Evolutionary conservation across 2,113 vertebrate species (phyloP).

Genomic region (Poeciliopsis turrubarensis): DNA sequence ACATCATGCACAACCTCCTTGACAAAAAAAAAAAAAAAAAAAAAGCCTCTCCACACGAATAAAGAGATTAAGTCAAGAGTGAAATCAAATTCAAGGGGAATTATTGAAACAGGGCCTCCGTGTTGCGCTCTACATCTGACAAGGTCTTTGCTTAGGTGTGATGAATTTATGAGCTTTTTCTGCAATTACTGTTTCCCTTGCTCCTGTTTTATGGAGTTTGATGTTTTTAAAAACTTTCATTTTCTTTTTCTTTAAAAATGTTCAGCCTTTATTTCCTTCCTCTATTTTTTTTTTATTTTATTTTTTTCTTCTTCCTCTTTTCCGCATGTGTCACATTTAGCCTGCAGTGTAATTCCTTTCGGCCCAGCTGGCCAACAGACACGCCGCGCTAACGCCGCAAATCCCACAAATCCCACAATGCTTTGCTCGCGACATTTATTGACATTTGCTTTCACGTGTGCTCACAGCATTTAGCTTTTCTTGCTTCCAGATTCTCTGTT

Average conservation of each 20-base stretch:
- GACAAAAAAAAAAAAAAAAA: slow-evolving; percentile 38
- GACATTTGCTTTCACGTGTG: background rate
- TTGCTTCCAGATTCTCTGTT: background rate
- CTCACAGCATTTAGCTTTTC: background rate
- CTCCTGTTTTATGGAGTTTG: too few species aligned
- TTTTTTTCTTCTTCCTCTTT: background rate
- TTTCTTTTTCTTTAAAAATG: background rate
- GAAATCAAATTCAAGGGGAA: slow-evolving; percentile 72
- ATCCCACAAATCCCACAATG: background rate
- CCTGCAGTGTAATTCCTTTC: too few species aligned
- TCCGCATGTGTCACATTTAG: too few species aligned
- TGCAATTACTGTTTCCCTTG: background rate
- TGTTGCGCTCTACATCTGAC: slow-evolving; percentile 32
- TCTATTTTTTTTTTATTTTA: background rate
- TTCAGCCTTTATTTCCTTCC: background rate
- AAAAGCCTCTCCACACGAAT: slow-evolving; percentile 64
- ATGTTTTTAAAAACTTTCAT: background rate
- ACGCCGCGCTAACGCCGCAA: background rate
- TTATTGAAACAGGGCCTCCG: slow-evolving; percentile 38
- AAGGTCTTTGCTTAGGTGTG: slow-evolving; percentile 12
- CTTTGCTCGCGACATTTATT: background rate
- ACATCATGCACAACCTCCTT: slow-evolving; percentile 67
- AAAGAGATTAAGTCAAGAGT: slow-evolving; percentile 77
- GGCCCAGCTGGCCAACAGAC: background rate
- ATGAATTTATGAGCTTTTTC: slow-evolving; percentile 36